Evolutionary conservation across 1,140 invertebrate genomes (phyloP), one percentile per base, ranked within the genome.

Genomic region (Tetramorium parvispinum): DNA sequence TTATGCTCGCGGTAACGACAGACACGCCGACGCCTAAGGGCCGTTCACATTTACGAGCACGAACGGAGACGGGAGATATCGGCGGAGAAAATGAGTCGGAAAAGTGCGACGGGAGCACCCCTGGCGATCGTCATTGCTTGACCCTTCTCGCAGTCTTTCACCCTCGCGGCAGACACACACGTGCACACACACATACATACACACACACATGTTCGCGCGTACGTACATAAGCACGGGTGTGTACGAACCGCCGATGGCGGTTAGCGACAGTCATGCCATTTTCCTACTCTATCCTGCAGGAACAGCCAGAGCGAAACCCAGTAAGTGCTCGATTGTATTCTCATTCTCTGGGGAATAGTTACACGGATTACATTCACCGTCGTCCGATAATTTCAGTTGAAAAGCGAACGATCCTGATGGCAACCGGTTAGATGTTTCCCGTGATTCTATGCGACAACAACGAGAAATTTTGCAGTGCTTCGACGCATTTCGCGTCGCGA

Each of bases 1-100:
- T 90, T 91, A 91, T 87, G 88, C 90, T 51, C 85, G 66, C 75
- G 78, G 89, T 91, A 91, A 91, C 90, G 90, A 89, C 87, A 83
- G 90, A 91, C 89, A 89, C 73, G 77, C 87, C 85, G 87, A 93
- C 92, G 92, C 92, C 91, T 91, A 92, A 93, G 92, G 91, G 91
- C 92, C 92, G 89, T 93, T 93, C 91, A 90, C 92, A 81, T 93
- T 93, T 93, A 93, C 91, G 92, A 93, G 91, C 87, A 75, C 71
- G 87, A 89, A 87, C 78, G 87, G 79, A 85, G 85, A 90, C 92
- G 85, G 24, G 82, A 88, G 91, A 92, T 92, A 92, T 92, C 92
- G 91, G 77, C 55, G 73, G 85, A 85, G 91, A 93, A 93, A 93
- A 93, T 92, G 92, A 93, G 91, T 93, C 85, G 91, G 89, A 92